These are phyloP conservation scores for Volucella zonaria DNA, from an alignment of 2,888 invertebrate species.

Conservation along the genomic window DNA sequence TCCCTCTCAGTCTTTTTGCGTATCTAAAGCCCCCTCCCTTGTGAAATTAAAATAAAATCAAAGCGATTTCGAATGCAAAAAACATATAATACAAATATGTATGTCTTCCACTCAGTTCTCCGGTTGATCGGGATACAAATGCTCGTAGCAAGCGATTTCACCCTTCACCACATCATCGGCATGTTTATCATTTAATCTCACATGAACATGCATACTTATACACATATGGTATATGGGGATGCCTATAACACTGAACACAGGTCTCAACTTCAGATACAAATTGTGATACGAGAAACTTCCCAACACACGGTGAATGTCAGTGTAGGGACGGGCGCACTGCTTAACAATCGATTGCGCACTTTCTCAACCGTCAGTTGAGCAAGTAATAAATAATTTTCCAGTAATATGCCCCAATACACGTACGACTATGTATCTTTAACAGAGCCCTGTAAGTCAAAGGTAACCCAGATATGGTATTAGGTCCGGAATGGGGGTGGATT, in stretches of 20 bases:
- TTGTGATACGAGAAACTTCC: constrained; percentile 11
- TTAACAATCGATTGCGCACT: constrained; percentile 33
- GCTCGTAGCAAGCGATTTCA: neutral
- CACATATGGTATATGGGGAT: neutral
- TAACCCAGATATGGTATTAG: constrained; percentile 1
- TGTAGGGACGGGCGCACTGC: constrained; percentile 53
- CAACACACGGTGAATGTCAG: constrained; percentile 1
- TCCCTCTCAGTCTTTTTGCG: no score
- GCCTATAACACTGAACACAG: no score
- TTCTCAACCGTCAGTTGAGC: neutral
- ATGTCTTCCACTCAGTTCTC: no score
- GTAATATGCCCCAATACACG: neutral
- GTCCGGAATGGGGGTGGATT: neutral
- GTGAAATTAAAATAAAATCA: no score
- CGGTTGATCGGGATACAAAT: neutral
- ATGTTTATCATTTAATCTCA: constrained; percentile 6
- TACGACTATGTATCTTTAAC: no score
- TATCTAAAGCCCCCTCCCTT: no score
- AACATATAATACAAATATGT: no score
- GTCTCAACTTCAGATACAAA: constrained; percentile 4
- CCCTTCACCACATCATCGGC: constrained; percentile 24
- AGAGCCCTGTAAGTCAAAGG: neutral
- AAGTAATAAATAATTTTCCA: neutral
- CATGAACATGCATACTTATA: neutral
- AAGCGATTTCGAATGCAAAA: no score